These are phyloP conservation scores for Acanthurus lineatus DNA, from an alignment of 2,797 vertebrate species.

Conservation along the genomic window DNA sequence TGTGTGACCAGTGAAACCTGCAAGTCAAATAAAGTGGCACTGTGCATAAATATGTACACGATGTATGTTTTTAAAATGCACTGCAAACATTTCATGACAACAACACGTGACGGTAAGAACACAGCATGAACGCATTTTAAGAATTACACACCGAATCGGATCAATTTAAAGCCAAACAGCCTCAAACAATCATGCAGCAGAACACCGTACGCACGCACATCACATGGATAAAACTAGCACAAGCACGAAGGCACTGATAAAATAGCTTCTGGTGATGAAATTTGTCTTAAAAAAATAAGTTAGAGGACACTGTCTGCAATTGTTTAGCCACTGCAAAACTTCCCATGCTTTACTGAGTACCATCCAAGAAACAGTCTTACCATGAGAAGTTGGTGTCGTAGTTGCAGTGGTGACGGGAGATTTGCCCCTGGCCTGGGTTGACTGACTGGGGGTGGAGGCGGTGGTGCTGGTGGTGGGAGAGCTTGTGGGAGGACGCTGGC, in stretches of 20 bases:
- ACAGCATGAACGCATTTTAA: background rate
- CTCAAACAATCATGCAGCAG: conserved; percentile 35
- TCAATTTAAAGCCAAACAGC: conserved; percentile 25
- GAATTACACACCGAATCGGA: conserved; percentile 13
- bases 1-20: conserved; percentile 13
- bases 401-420: conserved; percentile 82
- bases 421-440: conserved; percentile 83
- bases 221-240: conserved; percentile 29
- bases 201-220: conserved; percentile 21
- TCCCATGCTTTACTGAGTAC: background rate
- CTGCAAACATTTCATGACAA: background rate
- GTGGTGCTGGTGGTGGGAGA: conserved; percentile 71
- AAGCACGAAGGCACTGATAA: conserved; percentile 5
- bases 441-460: conserved; percentile 78
- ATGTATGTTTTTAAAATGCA: conserved; percentile 5
- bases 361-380: conserved; percentile 78
- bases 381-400: conserved; percentile 85
- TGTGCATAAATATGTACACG: too few species aligned
- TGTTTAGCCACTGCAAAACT: background rate
- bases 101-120: background rate
- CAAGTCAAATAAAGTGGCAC: background rate
- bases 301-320: conserved; percentile 6
- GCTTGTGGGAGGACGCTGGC: conserved; percentile 70
- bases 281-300: conserved; percentile 20
- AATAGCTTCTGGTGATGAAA: background rate